phyloP scores from a whole-genome alignment of 2,113 vertebrate species.

The Larimichthys polyactis region DNA sequence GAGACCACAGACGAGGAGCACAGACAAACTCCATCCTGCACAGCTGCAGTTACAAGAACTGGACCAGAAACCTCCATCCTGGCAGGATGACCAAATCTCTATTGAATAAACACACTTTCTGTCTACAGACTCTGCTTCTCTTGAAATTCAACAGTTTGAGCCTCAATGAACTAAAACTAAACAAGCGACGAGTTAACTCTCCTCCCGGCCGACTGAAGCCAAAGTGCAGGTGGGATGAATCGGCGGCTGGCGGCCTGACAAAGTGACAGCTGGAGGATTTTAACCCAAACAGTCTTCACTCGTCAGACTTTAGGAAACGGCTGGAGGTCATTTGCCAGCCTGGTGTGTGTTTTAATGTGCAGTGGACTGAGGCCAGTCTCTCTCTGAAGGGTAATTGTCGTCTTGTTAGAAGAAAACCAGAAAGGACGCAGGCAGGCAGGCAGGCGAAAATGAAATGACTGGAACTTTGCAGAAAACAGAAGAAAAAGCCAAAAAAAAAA shows the following conservation, averaged over 20 bases:
- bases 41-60: background rate
- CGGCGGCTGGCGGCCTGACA: background rate
- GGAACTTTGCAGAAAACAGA: slow-evolving; percentile 22
- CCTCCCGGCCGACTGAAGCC: background rate
- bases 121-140: background rate
- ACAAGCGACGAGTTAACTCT: background rate
- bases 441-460: slow-evolving; percentile 1
- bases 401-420: slow-evolving; percentile 49
- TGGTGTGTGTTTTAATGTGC: background rate
- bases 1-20: background rate
- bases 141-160: background rate
- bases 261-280: background rate
- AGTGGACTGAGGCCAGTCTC: slow-evolving; percentile 54
- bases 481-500: background rate
- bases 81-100: background rate
- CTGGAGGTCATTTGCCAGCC: slow-evolving; percentile 2
- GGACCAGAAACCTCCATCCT: background rate
- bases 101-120: background rate
- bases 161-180: background rate
- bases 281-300: background rate
- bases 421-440: slow-evolving; percentile 26
- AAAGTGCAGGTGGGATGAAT: slow-evolving; percentile 12
- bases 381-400: slow-evolving; percentile 55
- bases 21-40: background rate
- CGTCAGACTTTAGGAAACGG: background rate